Base-by-base conservation (phyloP, 2,113 vertebrate species). In the Cettia cetti region DNA sequence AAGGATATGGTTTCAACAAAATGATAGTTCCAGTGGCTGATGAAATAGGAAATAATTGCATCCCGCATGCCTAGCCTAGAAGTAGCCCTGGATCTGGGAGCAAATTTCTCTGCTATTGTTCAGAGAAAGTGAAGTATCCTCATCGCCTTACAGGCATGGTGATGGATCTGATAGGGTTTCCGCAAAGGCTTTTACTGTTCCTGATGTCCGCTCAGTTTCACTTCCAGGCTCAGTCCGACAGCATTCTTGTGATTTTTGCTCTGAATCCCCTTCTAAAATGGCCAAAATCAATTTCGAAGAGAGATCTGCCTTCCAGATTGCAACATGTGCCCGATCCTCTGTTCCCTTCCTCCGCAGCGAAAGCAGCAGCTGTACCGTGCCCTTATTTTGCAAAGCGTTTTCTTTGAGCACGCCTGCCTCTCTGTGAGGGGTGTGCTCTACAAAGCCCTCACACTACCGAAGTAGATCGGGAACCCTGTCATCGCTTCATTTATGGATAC, bases 1-100 rank as follows among this genome's bases (percentile, higher is more conserved):
- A 74, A 89, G 93, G 90, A 85, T 97, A 93, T 30, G 77, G 87
- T 97, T 97, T 97, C 96, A 91, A 72, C 87, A 94, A 95, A 97
- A 96, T 93, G 92, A 79, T 95, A 95, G 92, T 93, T 96, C 91
- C 96, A 96, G 91, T 85, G 88, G 83, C 71, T 95, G 95, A 89
- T 96, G 95, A 96, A 95, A 96, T 94, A 97, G 81, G 91, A 65
- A 94, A 89, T 95, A 95, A 95, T 96, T 95, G 94, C 92, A 82
- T 68, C 97, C 86, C 87, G 26, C 84, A 91, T 91, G 92, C 72
- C 91, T 74, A 94, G 75, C 89, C 95, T 71, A 71, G 76, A 80
- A 94, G 83, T 61, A 96, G 92, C 92, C 79, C 92, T 80, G 87
- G 65, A 95, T 84, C 60, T 86, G 87, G 40, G 71, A 59, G 82